Base-by-base conservation (phyloP, 2,797 vertebrate species). In the Poecile montanus region DNA sequence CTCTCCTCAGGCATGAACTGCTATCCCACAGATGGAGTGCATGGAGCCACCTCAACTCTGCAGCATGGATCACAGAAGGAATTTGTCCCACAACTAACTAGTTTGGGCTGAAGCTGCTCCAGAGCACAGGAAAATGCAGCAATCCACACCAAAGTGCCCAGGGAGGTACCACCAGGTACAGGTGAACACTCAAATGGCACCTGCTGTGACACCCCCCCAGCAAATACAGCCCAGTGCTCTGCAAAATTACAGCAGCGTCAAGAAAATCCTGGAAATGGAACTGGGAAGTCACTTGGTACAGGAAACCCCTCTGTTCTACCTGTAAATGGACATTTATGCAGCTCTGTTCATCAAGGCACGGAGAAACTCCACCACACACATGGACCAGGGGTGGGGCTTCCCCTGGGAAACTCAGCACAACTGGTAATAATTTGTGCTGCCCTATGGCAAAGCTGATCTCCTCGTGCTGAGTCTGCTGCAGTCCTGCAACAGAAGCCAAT, bases 371-470 rank as follows among this genome's bases (percentile, higher is more conserved):
- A n/a, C 2, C 53, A 11, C 32, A 11, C 42, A 22, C 29, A 9
- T 0, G 0, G 30, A 26, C 11, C 45, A 84, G 80, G 1, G 3
- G 12, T 30, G 23, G 19, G 73, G 61, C 40, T 47, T 60, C 27
- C 54, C 57, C 50, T 22, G 1, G 1, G 47, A 25, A 81, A 3
- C 47, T 61, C 72, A 44, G 27, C 22, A 8, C 27, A 54, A 32
- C 4, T 3, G 1, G 2, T 1, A 4, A 15, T 58, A 32, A 38
- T 15, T 21, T 10, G 34, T 9, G 16, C 0, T 40, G 45, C 36
- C 68, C 63, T 25, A 1, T 2, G 19, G 42, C 73, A 67, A 53
- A 81, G 38, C 50, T 15, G 12, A 9, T 15, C 50, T 45, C 23
- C 1, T 42, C 3, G 13, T 14, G n/a, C 84, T 4, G 23, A 48